Percentiles rank a stretch among this genome's conserved stretches.
These are phyloP conservation scores for Dione vanillae DNA, from an alignment of 2,888 invertebrate species.

Conservation along the genomic window DNA sequence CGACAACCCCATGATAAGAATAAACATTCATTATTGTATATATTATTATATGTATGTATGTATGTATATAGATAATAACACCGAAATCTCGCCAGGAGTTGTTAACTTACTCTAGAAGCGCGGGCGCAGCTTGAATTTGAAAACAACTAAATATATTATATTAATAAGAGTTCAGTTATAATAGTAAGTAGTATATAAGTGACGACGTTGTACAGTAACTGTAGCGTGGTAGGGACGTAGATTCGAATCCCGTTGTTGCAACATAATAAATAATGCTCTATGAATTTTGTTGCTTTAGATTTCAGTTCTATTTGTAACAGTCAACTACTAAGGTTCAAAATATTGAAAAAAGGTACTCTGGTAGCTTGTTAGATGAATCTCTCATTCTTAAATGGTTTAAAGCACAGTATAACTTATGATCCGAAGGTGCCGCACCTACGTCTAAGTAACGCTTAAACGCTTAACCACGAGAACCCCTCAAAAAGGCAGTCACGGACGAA, in stretches of 20 bases:
- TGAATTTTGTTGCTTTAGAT: too few species aligned
- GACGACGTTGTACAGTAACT: background rate
- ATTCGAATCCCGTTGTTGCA: background rate
- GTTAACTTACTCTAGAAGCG: constrained; percentile 51
- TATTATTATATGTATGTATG: constrained; percentile 6
- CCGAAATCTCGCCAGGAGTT: constrained; percentile 48
- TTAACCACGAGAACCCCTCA: constrained; percentile 30
- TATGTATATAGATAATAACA: constrained; percentile 15
- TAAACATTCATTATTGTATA: constrained; percentile 18
- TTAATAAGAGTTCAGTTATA: background rate
- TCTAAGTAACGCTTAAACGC: constrained; percentile 33
- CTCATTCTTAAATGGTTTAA: background rate
- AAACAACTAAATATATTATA: constrained; percentile 36
- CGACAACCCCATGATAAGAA: constrained; percentile 48
- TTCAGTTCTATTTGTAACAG: too few species aligned
- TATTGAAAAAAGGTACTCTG: too few species aligned
- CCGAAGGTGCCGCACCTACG: constrained; percentile 10
- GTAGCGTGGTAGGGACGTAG: background rate
- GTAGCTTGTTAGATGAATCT: background rate
- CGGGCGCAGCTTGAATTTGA: constrained; percentile 53
- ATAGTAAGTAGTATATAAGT: background rate
- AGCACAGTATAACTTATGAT: background rate
- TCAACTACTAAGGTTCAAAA: too few species aligned
- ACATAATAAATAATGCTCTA: background rate
- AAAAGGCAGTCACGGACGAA: constrained; percentile 42